Evolutionary conservation across 2,888 invertebrate genomes (phyloP), one percentile per base, ranked within the genome.

Genomic region (Cerastoderma edule): DNA sequence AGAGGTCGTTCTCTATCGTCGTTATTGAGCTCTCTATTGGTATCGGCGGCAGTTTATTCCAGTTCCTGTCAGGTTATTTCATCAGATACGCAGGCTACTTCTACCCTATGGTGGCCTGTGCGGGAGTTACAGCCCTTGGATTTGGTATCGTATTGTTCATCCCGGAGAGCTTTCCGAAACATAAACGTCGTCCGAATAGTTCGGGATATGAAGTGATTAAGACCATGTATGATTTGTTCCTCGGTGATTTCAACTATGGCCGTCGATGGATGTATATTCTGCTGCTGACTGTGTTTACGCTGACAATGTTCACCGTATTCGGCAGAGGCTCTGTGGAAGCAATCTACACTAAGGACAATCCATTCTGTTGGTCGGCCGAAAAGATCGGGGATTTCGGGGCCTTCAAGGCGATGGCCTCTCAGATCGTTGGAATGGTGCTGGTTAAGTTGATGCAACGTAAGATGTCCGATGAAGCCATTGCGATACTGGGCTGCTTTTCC

Each of bases 321-420:
- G 85, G 77, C 10, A 74, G 82, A 27, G 27, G 44, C 1, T 70
- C 60, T 2, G 81, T 84, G 0, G 83, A 85, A 30, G 72, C 84
- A 0, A 46, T 86, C 8, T 85, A 80, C 56, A 74, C 81, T 44
- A 64, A 85, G 22, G 78, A 68, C 5, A 35, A 75, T 0, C 85
- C 85, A 22, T 87, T 87, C 57, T 87, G 87, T 67, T 86, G 85
- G 80, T 67, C 71, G 19, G 66, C 87, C 0, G 66, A 79, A 16
- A 78, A 75, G 33, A 56, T 87, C 0, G 84, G 85, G 0, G 72
- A 72, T 28, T 87, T 75, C 57, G 56, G 56, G 1, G 78, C 83
- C 0, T 28, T 78, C 0, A 65, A 74, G 10, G 69, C 46, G 10
- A 44, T 67, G 2, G 10, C 72, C 13, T 81, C 77, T 44, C 72